Evolutionary conservation across 2,888 invertebrate genomes (phyloP).

Genomic region (Nebria brevicollis): DNA sequence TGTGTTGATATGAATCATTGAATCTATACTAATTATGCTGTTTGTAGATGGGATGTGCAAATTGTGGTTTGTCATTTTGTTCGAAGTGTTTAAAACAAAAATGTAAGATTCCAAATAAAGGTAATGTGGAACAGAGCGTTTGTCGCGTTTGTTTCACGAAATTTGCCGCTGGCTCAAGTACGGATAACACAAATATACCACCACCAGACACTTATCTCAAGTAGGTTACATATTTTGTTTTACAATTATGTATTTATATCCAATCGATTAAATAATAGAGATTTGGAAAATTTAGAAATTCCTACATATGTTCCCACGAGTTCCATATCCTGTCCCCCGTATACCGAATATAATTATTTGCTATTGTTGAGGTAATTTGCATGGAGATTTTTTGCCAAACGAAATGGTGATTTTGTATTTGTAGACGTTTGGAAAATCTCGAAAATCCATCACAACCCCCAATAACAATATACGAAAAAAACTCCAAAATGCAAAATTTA

Average conservation of each 20-base stretch:
- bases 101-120: constrained; percentile 71
- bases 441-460: constrained; percentile 69
- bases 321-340: constrained; percentile 10
- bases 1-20: constrained; percentile 20
- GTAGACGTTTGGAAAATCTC: constrained; percentile 65
- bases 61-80: constrained; percentile 86
- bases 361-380: constrained; percentile 21
- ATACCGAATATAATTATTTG: constrained; percentile 9
- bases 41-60: constrained; percentile 80
- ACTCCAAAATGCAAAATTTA: constrained; percentile 57
- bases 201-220: constrained; percentile 70
- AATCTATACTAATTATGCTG: constrained; percentile 18
- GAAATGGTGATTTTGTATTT: neutral
- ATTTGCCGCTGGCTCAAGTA: constrained; percentile 54
- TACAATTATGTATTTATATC: neutral
- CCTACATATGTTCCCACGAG: neutral
- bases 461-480: constrained; percentile 66
- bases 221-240: constrained; percentile 59
- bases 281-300: neutral
- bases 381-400: neutral
- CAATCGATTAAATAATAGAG: neutral
- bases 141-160: constrained; percentile 68
- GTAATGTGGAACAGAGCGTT: constrained; percentile 73
- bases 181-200: constrained; percentile 51
- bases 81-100: constrained; percentile 81